A percentile compares a stretch with the other conserved stretches of the same genome.
Conservation (phyloP, 2,888 invertebrate species). For the Harpalus rufipes region DNA sequence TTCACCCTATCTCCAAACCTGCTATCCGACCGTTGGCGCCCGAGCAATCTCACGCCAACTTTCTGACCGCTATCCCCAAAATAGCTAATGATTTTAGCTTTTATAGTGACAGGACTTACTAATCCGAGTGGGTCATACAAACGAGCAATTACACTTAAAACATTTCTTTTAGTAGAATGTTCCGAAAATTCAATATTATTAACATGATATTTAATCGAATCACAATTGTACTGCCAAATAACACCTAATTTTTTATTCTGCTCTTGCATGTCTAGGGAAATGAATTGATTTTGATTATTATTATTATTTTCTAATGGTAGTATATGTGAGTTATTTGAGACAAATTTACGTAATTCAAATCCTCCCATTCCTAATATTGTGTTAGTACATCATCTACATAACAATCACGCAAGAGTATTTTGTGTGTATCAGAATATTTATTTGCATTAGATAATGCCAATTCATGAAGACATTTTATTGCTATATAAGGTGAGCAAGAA, state of each 20-base stretch:
- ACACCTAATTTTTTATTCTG: background rate
- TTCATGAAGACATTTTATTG: background rate
- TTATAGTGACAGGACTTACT: constrained; percentile 3
- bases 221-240: background rate
- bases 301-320: background rate
- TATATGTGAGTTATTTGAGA: background rate
- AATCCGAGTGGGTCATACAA: constrained; percentile 19
- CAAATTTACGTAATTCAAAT: constrained; percentile 18
- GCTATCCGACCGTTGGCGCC: no score
- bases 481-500: background rate
- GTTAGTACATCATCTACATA: constrained; percentile 26
- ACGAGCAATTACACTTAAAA: background rate
- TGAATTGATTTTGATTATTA: background rate
- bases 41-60: no score
- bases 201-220: background rate
- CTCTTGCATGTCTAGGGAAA: background rate
- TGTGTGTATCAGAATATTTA: background rate
- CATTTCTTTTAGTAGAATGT: no score
- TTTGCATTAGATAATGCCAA: background rate
- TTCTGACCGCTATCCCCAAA: no score
- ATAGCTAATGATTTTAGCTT: constrained; percentile 8
- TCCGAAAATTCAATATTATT: background rate
- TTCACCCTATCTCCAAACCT: no score
- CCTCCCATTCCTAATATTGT: background rate
- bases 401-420: background rate